Base-by-base conservation (phyloP, 2,113 vertebrate species). In the Plotosus lineatus region DNA sequence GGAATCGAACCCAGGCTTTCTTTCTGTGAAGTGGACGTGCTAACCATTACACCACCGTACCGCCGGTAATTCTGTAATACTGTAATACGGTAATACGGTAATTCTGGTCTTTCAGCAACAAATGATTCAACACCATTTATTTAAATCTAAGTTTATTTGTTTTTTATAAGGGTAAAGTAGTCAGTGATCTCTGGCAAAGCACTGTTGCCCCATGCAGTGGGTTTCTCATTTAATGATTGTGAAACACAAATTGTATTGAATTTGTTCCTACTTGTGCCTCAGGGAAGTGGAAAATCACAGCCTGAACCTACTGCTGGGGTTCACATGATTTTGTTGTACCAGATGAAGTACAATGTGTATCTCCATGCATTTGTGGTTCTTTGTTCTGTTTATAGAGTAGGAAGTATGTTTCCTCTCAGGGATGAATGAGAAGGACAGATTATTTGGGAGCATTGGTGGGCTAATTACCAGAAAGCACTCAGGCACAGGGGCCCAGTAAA, bases 361-460 rank as follows among this genome's bases (percentile, higher is more conserved):
- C 23, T 66, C 8, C 53, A 33, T 38, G 61, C 44, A 63, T 66
- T 48, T 78, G 55, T 28, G 74, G 66, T 88, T 80, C 76, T 79
- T 81, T 79, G 84, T 51, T 73, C 82, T 88, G 87, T 85, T 84
- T 79, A 72, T 76, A 65, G 82, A 75, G 78, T 83, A 81, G 87
- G 87, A 90, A 89, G 75, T 74, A 50, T 38, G 86, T 89, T 87
- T 85, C 85, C 61, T 79, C 77, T 75, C 48, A 80, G 36, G 89
- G 88, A 91, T 88, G 86, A 89, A 85, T 14, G 28, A 87, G 80
- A 81, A 90, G 87, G 87, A 82, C 77, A 11, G 56, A 50, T 76
- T 51, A 14, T 78, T 84, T 61, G 48, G n/a, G 31, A 51, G 26
- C 21, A 75, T 50, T 69, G 73, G 31, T 14, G 33, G 38, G 50